A percentile compares a stretch with the other conserved stretches of the same genome.
Evolutionary conservation across 1,140 invertebrate species (phyloP).

Genomic region (Ylistrum balloti): DNA sequence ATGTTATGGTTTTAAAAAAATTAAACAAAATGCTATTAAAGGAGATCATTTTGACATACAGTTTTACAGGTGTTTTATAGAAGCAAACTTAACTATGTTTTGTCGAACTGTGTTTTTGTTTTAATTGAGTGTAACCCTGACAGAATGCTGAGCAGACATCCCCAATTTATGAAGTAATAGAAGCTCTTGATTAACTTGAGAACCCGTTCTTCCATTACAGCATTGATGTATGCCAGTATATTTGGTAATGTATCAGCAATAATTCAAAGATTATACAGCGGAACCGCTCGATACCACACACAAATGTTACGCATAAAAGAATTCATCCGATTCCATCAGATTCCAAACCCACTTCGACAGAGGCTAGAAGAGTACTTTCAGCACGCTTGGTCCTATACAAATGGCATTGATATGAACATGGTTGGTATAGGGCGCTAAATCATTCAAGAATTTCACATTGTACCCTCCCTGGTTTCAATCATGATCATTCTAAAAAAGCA

Average conservation of each 20-base stretch:
- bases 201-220: slow-evolving; percentile 84
- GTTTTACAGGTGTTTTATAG: too few relatives aligned
- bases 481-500: too few relatives aligned
- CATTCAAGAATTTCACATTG: too few relatives aligned
- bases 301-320: slow-evolving; percentile 97
- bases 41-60: too few relatives aligned
- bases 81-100: too few relatives aligned
- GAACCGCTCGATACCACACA: slow-evolving; percentile 98
- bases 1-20: too few relatives aligned
- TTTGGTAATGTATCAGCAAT: slow-evolving; percentile 99
- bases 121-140: too few relatives aligned
- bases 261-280: slow-evolving; percentile 98
- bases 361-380: slow-evolving; percentile 99
- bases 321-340: slow-evolving; percentile 99
- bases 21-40: too few relatives aligned
- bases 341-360: slow-evolving; percentile 98
- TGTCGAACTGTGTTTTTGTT: too few relatives aligned
- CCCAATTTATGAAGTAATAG: too few relatives aligned
- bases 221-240: slow-evolving; percentile 99
- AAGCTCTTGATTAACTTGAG: background rate
- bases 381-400: slow-evolving; percentile 99
- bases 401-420: slow-evolving; percentile 99
- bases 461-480: too few relatives aligned
- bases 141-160: too few relatives aligned
- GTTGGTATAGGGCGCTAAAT: slow-evolving; percentile 77